phyloP scores from a whole-genome alignment of 2,797 vertebrate species.

The Furcifer pardalis region DNA sequence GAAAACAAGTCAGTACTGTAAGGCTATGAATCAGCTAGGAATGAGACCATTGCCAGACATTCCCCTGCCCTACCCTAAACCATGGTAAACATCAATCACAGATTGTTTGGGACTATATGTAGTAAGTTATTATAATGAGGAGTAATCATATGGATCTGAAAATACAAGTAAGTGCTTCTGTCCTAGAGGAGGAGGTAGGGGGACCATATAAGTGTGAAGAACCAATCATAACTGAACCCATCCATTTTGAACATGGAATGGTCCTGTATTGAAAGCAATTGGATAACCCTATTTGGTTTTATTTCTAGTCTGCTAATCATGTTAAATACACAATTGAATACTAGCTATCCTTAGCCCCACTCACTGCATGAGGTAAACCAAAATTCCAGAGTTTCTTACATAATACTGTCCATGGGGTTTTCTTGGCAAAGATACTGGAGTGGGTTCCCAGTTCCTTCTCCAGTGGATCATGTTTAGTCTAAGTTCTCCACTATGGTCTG shows the following conservation, averaged over 20 bases:
- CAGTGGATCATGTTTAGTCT: no score
- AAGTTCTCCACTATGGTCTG: no score
- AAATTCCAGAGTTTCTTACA: neutral
- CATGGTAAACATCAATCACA: neutral
- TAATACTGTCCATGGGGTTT: no score
- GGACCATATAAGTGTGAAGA: no score
- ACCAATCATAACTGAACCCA: no score
- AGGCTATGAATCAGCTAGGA: neutral
- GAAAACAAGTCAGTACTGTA: neutral
- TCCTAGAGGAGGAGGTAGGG: neutral
- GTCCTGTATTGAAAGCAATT: no score
- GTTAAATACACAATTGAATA: neutral
- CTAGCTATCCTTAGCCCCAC: neutral
- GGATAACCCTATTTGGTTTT: neutral
- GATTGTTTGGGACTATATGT: neutral
- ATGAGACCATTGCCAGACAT: neutral
- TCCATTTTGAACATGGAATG: no score
- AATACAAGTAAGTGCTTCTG: neutral
- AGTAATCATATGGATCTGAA: neutral
- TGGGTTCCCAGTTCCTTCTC: no score
- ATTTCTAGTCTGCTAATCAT: neutral
- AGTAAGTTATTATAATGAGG: neutral
- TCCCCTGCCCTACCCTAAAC: neutral
- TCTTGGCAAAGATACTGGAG: no score
- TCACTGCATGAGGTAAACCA: neutral